Evolutionary conservation across 1,140 invertebrate species (phyloP).

Genomic region (Periplaneta americana): DNA sequence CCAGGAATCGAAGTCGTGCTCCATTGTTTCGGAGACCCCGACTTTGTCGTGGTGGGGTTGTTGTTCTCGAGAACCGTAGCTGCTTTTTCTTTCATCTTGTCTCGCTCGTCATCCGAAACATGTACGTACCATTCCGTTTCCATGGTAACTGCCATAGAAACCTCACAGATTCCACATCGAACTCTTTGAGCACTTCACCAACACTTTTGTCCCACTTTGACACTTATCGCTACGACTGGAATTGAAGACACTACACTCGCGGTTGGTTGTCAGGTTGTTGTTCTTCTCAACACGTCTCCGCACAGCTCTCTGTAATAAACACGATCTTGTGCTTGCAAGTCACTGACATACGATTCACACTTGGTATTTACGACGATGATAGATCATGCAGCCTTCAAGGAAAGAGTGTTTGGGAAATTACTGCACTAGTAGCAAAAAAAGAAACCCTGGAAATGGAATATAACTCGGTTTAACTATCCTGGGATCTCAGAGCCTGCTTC

Average conservation of each 20-base stretch:
- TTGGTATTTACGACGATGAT: not conserved
- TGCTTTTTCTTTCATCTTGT: not conserved
- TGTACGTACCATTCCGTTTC: conserved; percentile 15
- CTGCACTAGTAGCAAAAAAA: not conserved
- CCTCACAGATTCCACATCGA: not conserved
- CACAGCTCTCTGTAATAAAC: too few species aligned
- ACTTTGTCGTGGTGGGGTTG: conserved; percentile 19
- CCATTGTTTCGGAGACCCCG: conserved; percentile 33
- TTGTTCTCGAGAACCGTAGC: conserved; percentile 12
- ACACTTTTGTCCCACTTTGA: not conserved
- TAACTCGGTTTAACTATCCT: too few species aligned
- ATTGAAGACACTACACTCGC: too few species aligned
- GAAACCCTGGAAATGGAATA: not conserved
- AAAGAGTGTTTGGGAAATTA: not conserved
- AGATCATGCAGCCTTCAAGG: not conserved
- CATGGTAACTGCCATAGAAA: not conserved
- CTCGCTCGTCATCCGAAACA: not conserved
- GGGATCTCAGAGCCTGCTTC: not conserved
- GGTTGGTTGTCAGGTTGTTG: too few species aligned
- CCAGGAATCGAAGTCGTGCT: conserved; percentile 38
- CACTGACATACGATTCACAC: too few species aligned
- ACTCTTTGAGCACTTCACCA: not conserved
- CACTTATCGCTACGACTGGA: too few species aligned
- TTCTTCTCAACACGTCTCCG: too few species aligned
- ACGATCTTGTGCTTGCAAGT: not conserved